A percentile compares a stretch with the other conserved stretches of the same genome.
Conservation (phyloP, 2,113 vertebrate genomes). For the Phylloscopus whistleri region DNA sequence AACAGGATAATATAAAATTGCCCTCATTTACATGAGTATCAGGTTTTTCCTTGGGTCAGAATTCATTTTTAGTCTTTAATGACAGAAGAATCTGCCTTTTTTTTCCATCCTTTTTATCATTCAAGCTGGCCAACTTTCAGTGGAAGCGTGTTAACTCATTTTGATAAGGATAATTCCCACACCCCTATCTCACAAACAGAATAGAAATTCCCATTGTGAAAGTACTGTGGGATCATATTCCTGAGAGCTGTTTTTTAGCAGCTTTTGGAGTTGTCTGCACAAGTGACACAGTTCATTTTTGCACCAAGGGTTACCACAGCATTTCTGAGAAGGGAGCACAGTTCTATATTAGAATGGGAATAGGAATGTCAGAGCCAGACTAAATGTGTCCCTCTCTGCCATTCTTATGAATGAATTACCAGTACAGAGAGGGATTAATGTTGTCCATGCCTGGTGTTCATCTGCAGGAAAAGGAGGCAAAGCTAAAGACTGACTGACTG, state of each 20-base stretch:
- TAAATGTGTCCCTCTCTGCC: background rate
- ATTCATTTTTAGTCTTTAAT: background rate
- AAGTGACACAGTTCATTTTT: background rate
- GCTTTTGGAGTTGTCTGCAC: background rate
- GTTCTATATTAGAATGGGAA: background rate
- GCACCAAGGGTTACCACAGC: background rate
- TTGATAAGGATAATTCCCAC: conserved; percentile 19
- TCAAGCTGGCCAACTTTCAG: background rate
- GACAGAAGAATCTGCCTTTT: background rate
- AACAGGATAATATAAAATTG: background rate
- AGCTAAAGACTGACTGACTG: background rate
- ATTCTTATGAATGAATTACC: background rate
- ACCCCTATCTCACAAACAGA: background rate
- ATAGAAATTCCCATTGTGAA: background rate
- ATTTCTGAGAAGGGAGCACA: background rate
- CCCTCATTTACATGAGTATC: background rate
- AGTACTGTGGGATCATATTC: background rate
- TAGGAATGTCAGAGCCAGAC: background rate
- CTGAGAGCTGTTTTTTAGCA: background rate
- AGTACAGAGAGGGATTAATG: background rate
- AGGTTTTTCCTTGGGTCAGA: background rate
- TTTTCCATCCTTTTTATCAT: background rate
- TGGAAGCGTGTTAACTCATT: background rate
- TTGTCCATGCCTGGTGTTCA: background rate
- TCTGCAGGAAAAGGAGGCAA: background rate